Conservation (phyloP, 2,113 vertebrate genomes). For the Sporophila hypoxantha region DNA sequence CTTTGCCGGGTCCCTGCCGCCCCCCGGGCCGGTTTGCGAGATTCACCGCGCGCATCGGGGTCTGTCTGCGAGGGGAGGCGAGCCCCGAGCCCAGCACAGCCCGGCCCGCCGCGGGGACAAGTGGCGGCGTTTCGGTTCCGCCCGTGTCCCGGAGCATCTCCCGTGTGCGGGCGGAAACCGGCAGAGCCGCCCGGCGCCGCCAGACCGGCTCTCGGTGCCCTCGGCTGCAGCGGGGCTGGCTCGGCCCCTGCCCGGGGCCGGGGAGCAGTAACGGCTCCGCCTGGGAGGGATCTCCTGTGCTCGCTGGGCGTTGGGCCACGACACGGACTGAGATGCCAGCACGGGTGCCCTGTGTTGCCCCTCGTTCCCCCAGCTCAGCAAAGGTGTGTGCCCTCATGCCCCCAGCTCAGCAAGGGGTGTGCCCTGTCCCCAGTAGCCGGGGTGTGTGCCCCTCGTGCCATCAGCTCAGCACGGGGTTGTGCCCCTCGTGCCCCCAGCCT, state of each 20-base stretch:
- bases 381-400: too few relatives aligned
- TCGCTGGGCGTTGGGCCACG: accelerated
- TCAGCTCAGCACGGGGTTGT: too few relatives aligned
- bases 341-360: accelerated
- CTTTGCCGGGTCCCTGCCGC: accelerated
- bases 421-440: too few relatives aligned
- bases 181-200: neutral
- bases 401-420: too few relatives aligned
- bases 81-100: neutral
- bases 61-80: neutral
- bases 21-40: neutral
- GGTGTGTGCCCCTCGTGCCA: too few relatives aligned
- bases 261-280: neutral
- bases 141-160: too few relatives aligned
- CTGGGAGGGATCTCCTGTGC: neutral
- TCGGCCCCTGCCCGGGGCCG: neutral
- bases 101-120: neutral
- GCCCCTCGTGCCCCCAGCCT: neutral
- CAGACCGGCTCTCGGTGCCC: neutral
- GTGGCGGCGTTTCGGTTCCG: neutral
- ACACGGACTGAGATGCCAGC: neutral
- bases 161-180: slow-evolving; percentile 68
- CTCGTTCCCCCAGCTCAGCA: neutral
- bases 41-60: neutral
- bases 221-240: neutral